These are phyloP conservation scores for Nowickia ferox DNA, from an alignment of 2,888 invertebrate species.

Conservation along the genomic window DNA sequence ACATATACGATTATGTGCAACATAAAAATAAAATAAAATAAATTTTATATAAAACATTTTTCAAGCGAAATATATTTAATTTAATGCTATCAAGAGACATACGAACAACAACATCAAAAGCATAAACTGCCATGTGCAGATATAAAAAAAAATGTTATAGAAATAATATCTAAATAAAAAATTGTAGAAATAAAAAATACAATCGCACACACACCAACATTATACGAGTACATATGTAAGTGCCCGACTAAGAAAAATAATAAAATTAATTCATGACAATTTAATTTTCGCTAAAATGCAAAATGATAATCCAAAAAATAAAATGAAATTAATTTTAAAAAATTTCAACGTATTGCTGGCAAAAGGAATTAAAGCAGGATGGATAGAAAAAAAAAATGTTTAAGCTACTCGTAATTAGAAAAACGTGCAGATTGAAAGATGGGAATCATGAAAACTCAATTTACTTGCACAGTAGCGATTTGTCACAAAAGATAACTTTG, in stretches of 20 bases:
- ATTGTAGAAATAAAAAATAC: background rate
- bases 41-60: constrained; percentile 66
- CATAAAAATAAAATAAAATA: constrained; percentile 51
- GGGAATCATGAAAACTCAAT: too few species aligned
- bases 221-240: background rate
- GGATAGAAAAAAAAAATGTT: background rate
- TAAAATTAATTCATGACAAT: constrained; percentile 64
- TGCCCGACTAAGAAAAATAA: constrained; percentile 60
- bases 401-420: too few species aligned
- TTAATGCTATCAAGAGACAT: constrained; percentile 72
- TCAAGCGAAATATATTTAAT: constrained; percentile 73
- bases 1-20: constrained; percentile 8
- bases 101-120: constrained; percentile 43
- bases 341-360: background rate
- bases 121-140: constrained; percentile 48
- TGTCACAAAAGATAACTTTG: too few species aligned
- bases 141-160: constrained; percentile 28
- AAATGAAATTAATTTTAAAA: constrained; percentile 10
- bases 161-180: constrained; percentile 40
- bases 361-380: background rate
- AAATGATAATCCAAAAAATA: constrained; percentile 6
- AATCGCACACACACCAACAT: background rate
- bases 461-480: too few species aligned
- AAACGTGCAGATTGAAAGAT: too few species aligned
- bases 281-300: constrained; percentile 38